Evolutionary conservation across 1,140 invertebrate species (phyloP), one percentile per base, ranked within the genome.

Genomic region (Camponotus vicinus): DNA sequence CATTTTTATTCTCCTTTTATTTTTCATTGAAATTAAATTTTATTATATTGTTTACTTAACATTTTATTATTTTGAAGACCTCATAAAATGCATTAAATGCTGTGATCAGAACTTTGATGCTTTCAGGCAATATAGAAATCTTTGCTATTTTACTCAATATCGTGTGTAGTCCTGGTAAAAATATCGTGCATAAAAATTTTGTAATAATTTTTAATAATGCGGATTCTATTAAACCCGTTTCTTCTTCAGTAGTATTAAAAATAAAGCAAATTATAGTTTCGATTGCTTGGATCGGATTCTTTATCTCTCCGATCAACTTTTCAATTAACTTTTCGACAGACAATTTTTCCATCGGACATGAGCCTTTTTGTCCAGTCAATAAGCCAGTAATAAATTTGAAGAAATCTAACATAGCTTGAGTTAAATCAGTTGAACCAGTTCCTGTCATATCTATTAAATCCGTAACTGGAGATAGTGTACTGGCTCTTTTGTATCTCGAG

Each of bases 1-100:
- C 6, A 40, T 40, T 40, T 40, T 40, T 40, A 40, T 40, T 27
- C 1, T 27, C 27, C 27, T 21, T 21, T 21, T 21, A 27, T 27
- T 27, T 27, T 27, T 27, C 27, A 27, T 27, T 27, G 27, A 27
- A 27, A 27, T 27, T 27, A 27, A 27, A 27, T 27, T 27, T 27
- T 27, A 27, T 27, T 27, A 27, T 27, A 0, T 27, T 27, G 27
- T 27, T 27, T 27, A 27, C 0, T 27, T 27, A 27, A 27, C 27
- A 27, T 21, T 21, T 21, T 21, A 21, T 21, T 21, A 21, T 21
- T 21, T 21, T 21, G 21, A 21, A 21, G 21, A 21, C 0, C 21
- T 21, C 21, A 21, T 27, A 27, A 11, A n/a, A 0, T 1, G 0
- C 0, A 34, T 79, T n/a, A 37, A 79, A 67, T 1, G 0, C 0